Percentiles rank a stretch among this genome's conserved stretches.
phyloP scores from a whole-genome alignment of 2,113 vertebrate genomes.

The Condylura cristata region DNA sequence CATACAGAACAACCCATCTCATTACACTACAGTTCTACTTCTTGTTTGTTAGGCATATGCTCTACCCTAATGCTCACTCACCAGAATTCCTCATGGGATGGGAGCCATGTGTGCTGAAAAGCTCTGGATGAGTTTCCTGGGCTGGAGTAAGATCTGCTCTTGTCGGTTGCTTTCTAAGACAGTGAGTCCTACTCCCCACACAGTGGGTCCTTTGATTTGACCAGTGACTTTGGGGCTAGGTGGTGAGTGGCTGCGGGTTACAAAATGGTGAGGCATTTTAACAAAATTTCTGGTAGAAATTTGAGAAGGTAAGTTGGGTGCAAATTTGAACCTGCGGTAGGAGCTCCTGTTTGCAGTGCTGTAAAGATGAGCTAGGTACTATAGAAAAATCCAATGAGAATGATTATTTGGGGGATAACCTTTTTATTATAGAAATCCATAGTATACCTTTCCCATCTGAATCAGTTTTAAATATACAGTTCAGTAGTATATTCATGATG shows the following conservation, averaged over 20 bases:
- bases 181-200: neutral
- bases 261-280: neutral
- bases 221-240: neutral
- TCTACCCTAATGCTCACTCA: neutral
- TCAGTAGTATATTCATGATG: neutral
- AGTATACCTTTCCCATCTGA: neutral
- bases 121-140: neutral
- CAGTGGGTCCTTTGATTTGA: neutral
- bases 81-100: neutral
- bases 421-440: neutral
- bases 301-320: neutral
- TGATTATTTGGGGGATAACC: neutral
- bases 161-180: neutral
- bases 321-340: neutral
- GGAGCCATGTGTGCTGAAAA: neutral
- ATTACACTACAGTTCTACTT: neutral
- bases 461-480: neutral
- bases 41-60: neutral
- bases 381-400: neutral
- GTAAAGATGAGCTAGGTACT: neutral
- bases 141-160: neutral
- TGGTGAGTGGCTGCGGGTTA: neutral
- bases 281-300: neutral
- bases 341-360: neutral
- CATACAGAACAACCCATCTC: neutral